Evolutionary conservation across 2,888 invertebrate genomes (phyloP).

Genomic region (Chrysomela aeneicollis): DNA sequence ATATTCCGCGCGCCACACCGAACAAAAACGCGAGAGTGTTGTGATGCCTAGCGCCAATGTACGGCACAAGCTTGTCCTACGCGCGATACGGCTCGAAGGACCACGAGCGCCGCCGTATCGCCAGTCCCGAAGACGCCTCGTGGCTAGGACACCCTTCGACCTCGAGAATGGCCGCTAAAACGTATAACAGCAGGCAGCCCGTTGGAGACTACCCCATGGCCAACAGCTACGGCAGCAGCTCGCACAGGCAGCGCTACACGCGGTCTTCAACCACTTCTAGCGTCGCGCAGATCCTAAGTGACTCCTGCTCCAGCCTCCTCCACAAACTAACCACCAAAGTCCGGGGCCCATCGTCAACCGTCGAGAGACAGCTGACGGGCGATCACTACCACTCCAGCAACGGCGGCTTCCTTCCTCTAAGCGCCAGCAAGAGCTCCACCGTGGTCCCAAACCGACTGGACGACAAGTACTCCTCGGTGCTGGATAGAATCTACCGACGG

Average conservation of each 20-base stretch:
- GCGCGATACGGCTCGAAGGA: constrained; percentile 56
- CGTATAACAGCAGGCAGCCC: constrained; percentile 38
- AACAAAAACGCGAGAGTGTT: constrained; percentile 23
- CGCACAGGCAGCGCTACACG: constrained; percentile 70
- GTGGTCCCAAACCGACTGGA: constrained; percentile 67
- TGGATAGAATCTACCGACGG: constrained; percentile 75
- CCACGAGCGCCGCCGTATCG: constrained; percentile 44
- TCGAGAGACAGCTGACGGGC: constrained; percentile 54
- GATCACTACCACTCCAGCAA: constrained; percentile 19
- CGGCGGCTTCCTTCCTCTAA: constrained; percentile 42
- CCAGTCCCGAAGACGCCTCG: constrained; percentile 39
- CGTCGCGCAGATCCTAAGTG: constrained; percentile 85
- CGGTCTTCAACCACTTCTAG: constrained; percentile 81
- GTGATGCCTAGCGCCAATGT: constrained; percentile 46
- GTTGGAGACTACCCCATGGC: constrained; percentile 44
- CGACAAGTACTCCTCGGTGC: constrained; percentile 80
- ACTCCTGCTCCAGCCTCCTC: constrained; percentile 86
- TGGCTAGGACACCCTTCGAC: constrained; percentile 37
- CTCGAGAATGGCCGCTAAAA: constrained; percentile 36
- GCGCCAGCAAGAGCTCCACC: constrained; percentile 52
- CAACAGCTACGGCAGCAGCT: constrained; percentile 33
- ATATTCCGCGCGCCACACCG: constrained; percentile 14
- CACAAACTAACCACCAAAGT: constrained; percentile 78
- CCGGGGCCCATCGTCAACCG: constrained; percentile 75
- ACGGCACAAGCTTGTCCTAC: constrained; percentile 53